phyloP scores from a whole-genome alignment of 2,113 vertebrate species.

The Condylura cristata region DNA sequence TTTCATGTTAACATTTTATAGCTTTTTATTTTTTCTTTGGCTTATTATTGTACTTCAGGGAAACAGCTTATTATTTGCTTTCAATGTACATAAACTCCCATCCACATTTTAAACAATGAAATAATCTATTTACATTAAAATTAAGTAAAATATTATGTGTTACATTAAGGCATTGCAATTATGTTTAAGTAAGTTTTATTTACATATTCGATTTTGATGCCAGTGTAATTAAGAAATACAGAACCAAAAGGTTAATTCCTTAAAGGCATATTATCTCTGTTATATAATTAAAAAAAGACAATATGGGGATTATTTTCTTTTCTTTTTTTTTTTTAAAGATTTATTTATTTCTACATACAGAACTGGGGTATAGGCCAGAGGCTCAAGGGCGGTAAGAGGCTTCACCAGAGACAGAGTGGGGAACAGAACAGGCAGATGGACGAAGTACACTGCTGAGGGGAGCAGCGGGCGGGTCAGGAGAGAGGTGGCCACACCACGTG shows the following conservation, averaged over 20 bases:
- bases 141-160: background rate
- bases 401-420: too few relatives aligned
- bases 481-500: too few relatives aligned
- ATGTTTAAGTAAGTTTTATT: conserved; percentile 23
- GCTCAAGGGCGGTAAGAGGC: too few relatives aligned
- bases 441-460: too few relatives aligned
- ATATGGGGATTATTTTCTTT: background rate
- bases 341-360: too few relatives aligned
- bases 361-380: too few relatives aligned
- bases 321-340: too few relatives aligned
- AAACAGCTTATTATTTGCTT: background rate
- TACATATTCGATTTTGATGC: background rate
- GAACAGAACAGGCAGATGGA: too few relatives aligned
- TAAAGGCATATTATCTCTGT: background rate
- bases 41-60: background rate
- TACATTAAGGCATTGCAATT: background rate
- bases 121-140: background rate
- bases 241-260: background rate
- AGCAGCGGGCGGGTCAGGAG: too few relatives aligned
- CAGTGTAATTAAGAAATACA: conserved; percentile 19
- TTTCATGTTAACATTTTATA: background rate
- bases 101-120: conserved; percentile 6
- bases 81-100: background rate
- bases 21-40: background rate
- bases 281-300: background rate